Base-by-base conservation (phyloP, 2,113 vertebrate genomes). In the Puma concolor region DNA sequence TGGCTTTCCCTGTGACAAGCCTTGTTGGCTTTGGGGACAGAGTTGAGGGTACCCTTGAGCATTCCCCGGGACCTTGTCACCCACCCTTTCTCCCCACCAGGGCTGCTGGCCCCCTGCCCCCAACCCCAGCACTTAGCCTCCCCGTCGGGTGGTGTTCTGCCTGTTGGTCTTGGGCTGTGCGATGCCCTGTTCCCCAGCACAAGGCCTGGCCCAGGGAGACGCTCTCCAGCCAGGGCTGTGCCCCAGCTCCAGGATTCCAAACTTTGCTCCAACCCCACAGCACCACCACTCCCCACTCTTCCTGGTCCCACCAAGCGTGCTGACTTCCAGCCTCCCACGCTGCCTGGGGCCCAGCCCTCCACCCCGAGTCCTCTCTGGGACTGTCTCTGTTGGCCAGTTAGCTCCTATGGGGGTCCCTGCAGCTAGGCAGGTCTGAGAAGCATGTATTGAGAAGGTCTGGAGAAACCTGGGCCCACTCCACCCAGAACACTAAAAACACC, bases 211-310 rank as follows among this genome's bases (percentile, higher is more conserved):
- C 13, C 25, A 69, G 33, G 48, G 33, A 52, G n/a, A 36, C 2
- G 7, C 38, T 36, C 64, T 36, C 12, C 41, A 19, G 33, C 4
- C 21, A 54, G 10, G 41, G 21, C 29, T 27, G 2, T n/a, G 11
- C 16, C 44, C 31, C 11, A 8, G 25, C 63, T 54, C 38, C 3
- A 1, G 27, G n/a, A 3, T 31, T 36, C 50, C 21, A 66, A 27
- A 17, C 4, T 36, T 15, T n/a, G 31, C 77, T 38, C 17, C 11
- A n/a, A n/a, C 9, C 16, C 8, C 1, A 0, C 10, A 2, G 31
- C 25, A 29, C 16, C 52, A 27, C 27, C 64, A 7, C 33, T 31
- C 11, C 44, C 23, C 15, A 0, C 38, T 7, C 27, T 44, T 69
- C 27, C 25, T 31, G 60, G 16, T 52, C 71, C 27, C 16, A 11